Conservation (phyloP, 1,140 invertebrate genomes). For the Zaprionus kolodkinae region DNA sequence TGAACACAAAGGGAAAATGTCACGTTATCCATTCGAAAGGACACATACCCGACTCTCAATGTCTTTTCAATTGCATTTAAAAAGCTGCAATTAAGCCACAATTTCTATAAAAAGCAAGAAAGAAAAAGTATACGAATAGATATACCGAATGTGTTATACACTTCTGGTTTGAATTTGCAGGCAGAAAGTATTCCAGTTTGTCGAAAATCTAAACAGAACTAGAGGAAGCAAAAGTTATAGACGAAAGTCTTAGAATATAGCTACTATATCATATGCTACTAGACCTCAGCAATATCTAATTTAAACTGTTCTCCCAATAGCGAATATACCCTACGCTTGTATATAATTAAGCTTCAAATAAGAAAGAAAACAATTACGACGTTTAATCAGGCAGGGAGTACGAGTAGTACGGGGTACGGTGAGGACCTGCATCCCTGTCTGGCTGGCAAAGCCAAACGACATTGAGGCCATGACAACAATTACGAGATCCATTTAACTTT, state of each 20-base stretch:
- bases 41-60: constrained; percentile 60
- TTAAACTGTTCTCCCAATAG: no score
- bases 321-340: background rate
- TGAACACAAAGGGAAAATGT: constrained; percentile 62
- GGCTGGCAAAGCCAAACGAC: constrained; percentile 14
- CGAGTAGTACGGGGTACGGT: background rate
- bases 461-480: constrained; percentile 69
- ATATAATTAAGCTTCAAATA: constrained; percentile 42
- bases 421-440: background rate
- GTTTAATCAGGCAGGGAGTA: constrained; percentile 1
- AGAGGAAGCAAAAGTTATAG: no score
- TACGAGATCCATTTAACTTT: constrained; percentile 82
- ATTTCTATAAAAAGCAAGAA: constrained; percentile 62
- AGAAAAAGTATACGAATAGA: constrained; percentile 18
- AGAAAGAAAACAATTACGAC: constrained; percentile 67
- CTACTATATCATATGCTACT: no score
- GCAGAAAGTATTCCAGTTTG: no score
- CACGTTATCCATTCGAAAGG: constrained; percentile 63
- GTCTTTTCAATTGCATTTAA: constrained; percentile 75
- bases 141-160: background rate
- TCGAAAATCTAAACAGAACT: no score
- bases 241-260: no score
- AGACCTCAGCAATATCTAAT: no score
- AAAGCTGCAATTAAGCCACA: constrained; percentile 79
- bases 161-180: background rate